Evolutionary conservation across 2,888 invertebrate genomes (phyloP).

Genomic region (Lapara coniferarum): DNA sequence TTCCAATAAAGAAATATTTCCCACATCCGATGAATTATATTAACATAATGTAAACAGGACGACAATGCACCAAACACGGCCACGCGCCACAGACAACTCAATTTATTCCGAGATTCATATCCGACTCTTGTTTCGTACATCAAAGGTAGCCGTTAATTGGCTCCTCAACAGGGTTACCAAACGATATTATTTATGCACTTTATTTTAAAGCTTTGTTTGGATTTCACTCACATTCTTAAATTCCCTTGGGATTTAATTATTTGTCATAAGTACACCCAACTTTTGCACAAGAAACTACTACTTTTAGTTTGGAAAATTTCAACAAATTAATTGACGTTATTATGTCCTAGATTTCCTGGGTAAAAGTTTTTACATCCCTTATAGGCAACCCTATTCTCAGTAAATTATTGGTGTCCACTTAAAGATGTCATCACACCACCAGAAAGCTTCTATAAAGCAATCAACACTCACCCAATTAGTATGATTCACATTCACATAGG

Average conservation of each 20-base stretch:
- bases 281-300: too few relatives aligned
- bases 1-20: slow-evolving; percentile 2
- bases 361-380: not conserved
- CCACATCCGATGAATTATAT: slow-evolving; percentile 40
- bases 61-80: slow-evolving; percentile 53
- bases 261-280: not conserved
- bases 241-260: not conserved
- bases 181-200: not conserved
- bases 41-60: slow-evolving; percentile 60
- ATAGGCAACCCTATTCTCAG: not conserved
- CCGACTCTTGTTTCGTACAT: slow-evolving; percentile 72
- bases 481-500: not conserved
- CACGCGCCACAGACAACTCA: slow-evolving; percentile 64
- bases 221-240: not conserved
- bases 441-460: slow-evolving; percentile 7
- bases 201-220: not conserved
- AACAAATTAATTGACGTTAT: too few relatives aligned
- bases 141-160: slow-evolving; percentile 77
- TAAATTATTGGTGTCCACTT: not conserved
- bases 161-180: slow-evolving; percentile 38
- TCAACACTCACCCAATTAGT: not conserved
- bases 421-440: not conserved
- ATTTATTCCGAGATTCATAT: slow-evolving; percentile 75
- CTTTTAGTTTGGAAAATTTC: too few relatives aligned
- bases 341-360: too few relatives aligned